These are phyloP conservation scores for Cotesia glomerata DNA, from an alignment of 1,140 invertebrate species.

Conservation along the genomic window DNA sequence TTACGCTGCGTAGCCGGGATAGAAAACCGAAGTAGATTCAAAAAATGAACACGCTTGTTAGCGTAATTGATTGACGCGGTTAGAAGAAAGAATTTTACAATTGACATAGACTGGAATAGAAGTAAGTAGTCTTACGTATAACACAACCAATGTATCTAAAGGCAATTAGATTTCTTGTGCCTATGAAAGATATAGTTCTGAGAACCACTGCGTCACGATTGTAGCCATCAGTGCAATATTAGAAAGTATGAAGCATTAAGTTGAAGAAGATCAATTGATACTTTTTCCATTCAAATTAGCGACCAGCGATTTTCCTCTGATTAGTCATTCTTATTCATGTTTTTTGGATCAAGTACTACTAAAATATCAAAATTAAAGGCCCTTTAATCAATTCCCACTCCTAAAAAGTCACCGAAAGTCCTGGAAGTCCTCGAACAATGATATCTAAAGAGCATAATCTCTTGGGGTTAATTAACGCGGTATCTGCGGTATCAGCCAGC, in stretches of 20 bases:
- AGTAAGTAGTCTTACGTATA: not conserved
- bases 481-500: too few relatives aligned
- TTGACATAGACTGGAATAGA: not conserved
- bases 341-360: too few relatives aligned
- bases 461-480: slow-evolving; percentile 15
- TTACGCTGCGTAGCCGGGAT: slow-evolving; percentile 1
- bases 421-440: not conserved
- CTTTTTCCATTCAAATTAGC: too few relatives aligned
- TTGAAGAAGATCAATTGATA: too few relatives aligned
- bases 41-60: slow-evolving; percentile 13
- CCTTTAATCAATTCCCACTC: too few relatives aligned
- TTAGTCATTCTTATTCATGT: too few relatives aligned
- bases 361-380: too few relatives aligned
- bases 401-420: too few relatives aligned
- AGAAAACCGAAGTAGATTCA: not conserved
- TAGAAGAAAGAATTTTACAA: slow-evolving; percentile 20
- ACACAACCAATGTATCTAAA: not conserved
- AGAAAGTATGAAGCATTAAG: not conserved
- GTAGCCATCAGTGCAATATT: slow-evolving; percentile 2
- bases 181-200: slow-evolving; percentile 15
- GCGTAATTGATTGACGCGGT: slow-evolving; percentile 19
- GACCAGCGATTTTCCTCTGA: too few relatives aligned
- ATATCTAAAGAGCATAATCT: slow-evolving; percentile 5
- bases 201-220: slow-evolving; percentile 2
- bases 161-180: slow-evolving; percentile 21